Conservation (phyloP, 2,797 vertebrate species). For the Hephaestus fuliginosus region DNA sequence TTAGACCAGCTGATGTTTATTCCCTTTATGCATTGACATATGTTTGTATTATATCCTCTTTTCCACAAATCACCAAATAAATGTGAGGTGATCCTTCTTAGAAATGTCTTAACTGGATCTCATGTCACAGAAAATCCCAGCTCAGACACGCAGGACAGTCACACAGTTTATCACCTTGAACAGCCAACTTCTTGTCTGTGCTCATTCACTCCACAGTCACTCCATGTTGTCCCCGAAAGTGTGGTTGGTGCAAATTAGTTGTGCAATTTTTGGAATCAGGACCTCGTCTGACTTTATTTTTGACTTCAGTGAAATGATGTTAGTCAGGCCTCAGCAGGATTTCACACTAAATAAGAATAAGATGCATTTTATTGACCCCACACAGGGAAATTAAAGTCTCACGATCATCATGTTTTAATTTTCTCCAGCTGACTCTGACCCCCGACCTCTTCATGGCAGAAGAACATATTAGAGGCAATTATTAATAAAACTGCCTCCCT, state of each 20-base stretch:
- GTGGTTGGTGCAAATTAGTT: background rate
- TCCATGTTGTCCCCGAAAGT: background rate
- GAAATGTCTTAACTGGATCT: no score
- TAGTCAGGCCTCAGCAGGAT: background rate
- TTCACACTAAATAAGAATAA: background rate
- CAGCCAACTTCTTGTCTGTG: background rate
- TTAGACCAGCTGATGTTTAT: background rate
- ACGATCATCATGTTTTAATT: background rate
- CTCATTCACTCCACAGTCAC: background rate
- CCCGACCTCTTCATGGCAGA: conserved; percentile 17
- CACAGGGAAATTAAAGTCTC: background rate
- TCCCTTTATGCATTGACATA: background rate
- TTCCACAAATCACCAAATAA: background rate
- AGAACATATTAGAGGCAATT: background rate
- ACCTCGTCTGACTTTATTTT: background rate
- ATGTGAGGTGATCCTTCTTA: background rate
- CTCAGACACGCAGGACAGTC: background rate
- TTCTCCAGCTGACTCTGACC: conserved; percentile 15
- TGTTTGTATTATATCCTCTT: background rate
- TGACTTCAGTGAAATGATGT: background rate
- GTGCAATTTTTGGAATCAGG: background rate
- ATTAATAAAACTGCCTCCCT: background rate
- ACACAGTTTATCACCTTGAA: background rate
- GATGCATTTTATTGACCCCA: background rate
- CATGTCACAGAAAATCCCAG: no score